A percentile compares a stretch with the other conserved stretches of the same genome.
Conservation (phyloP, 2,797 vertebrate genomes). For the Pangasius krempfi region DNA sequence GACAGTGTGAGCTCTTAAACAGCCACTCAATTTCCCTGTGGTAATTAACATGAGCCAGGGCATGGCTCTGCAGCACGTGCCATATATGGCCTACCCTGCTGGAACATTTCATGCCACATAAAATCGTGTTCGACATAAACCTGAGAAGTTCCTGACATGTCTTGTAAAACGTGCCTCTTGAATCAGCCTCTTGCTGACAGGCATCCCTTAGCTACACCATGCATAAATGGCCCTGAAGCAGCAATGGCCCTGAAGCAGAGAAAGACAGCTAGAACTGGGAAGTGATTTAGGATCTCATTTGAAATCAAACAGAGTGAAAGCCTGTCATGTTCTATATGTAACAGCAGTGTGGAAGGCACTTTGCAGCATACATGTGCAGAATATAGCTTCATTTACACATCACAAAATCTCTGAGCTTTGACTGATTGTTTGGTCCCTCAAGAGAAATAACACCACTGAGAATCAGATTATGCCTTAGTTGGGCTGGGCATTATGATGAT, state of each 20-base stretch:
- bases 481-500: not conserved
- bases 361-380: not conserved
- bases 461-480: not conserved
- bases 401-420: not conserved
- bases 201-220: conserved; percentile 58
- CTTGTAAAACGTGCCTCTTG: conserved; percentile 64
- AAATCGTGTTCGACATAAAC: conserved; percentile 73
- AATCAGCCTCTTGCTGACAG: conserved; percentile 59
- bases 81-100: conserved; percentile 60
- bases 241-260: conserved; percentile 8
- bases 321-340: conserved; percentile 73
- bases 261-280: conserved; percentile 48
- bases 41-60: conserved; percentile 62
- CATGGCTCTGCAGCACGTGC: conserved; percentile 51
- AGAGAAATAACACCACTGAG: not conserved
- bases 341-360: not conserved
- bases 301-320: conserved; percentile 59
- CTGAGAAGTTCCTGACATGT: conserved; percentile 70
- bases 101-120: conserved; percentile 71
- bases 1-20: conserved; percentile 18
- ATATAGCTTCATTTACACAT: not conserved
- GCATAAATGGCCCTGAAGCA: conserved; percentile 12
- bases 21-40: conserved; percentile 32
- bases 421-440: not conserved
- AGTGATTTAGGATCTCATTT: conserved; percentile 71